Conservation (phyloP, 2,888 invertebrate species). For the Lepeophtheirus nordmannii region DNA sequence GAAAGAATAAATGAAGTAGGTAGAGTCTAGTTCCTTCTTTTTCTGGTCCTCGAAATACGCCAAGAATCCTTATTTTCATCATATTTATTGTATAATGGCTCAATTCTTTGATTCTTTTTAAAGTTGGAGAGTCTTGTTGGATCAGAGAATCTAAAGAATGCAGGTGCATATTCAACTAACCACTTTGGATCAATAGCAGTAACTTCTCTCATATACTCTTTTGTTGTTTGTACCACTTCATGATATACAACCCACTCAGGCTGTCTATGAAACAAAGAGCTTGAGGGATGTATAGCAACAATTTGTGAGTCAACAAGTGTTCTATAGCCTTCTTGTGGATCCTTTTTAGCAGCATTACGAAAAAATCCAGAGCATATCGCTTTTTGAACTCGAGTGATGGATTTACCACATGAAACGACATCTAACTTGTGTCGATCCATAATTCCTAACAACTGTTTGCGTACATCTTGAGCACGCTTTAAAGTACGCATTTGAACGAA, state of each 20-base stretch:
- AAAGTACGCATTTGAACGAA: slow-evolving; percentile 93
- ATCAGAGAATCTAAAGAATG: slow-evolving; percentile 97
- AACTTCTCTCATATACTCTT: slow-evolving; percentile 97
- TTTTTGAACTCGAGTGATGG: slow-evolving; percentile 87
- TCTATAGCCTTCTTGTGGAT: slow-evolving; percentile 90
- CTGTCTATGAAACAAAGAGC: slow-evolving; percentile 90
- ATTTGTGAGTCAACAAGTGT: slow-evolving; percentile 94
- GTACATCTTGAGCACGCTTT: slow-evolving; percentile 90
- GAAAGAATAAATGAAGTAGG: too few relatives aligned
- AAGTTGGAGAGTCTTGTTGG: slow-evolving; percentile 95
- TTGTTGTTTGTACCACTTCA: slow-evolving; percentile 93
- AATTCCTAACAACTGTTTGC: slow-evolving; percentile 89
- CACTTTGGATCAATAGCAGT: slow-evolving; percentile 93
- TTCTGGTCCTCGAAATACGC: slow-evolving; percentile 84
- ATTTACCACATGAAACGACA: slow-evolving; percentile 89
- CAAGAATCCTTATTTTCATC: slow-evolving; percentile 91
- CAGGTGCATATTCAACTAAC: slow-evolving; percentile 97
- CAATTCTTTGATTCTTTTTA: slow-evolving; percentile 94
- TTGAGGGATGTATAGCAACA: slow-evolving; percentile 97
- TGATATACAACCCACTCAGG: slow-evolving; percentile 99
- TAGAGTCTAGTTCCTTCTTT: slow-evolving; percentile 57
- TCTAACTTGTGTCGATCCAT: slow-evolving; percentile 93
- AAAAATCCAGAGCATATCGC: slow-evolving; percentile 97
- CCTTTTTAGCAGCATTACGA: slow-evolving; percentile 95
- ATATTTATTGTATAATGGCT: slow-evolving; percentile 95